Percentiles rank a stretch among this genome's conserved stretches.
phyloP scores from a whole-genome alignment of 2,113 vertebrate species.

The Scomber japonicus region DNA sequence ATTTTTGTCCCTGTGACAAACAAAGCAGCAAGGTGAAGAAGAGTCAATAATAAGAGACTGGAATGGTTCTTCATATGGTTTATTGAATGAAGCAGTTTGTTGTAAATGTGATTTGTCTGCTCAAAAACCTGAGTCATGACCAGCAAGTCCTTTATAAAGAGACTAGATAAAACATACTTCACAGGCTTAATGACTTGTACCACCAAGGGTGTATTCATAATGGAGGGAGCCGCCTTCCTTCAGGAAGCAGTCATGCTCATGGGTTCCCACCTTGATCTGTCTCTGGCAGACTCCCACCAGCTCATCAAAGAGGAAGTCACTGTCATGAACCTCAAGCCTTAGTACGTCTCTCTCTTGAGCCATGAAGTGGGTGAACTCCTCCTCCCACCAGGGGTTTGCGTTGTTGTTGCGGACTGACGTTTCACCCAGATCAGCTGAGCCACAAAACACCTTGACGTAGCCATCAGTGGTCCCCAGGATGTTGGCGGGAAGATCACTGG shows the following conservation, averaged over 20 bases:
- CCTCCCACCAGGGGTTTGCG: slow-evolving; percentile 57
- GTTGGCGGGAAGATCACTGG: slow-evolving; percentile 23
- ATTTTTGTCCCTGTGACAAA: too few relatives aligned
- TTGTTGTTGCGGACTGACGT: slow-evolving; percentile 38
- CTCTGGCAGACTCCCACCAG: slow-evolving; percentile 52
- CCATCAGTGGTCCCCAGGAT: slow-evolving; percentile 49
- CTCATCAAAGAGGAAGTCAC: slow-evolving; percentile 3
- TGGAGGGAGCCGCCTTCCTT: slow-evolving; percentile 47
- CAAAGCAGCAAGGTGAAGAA: too few relatives aligned
- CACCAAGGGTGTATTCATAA: slow-evolving; percentile 50
- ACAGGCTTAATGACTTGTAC: not conserved
- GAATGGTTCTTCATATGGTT: too few relatives aligned
- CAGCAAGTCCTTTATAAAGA: too few relatives aligned
- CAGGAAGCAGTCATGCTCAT: slow-evolving; percentile 50
- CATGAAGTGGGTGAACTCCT: slow-evolving; percentile 44
- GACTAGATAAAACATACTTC: too few relatives aligned
- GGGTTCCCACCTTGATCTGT: slow-evolving; percentile 38
- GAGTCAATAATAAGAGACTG: too few relatives aligned
- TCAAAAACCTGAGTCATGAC: too few relatives aligned
- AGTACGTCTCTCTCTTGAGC: slow-evolving; percentile 37
- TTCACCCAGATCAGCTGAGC: slow-evolving; percentile 3
- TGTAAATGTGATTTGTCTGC: too few relatives aligned
- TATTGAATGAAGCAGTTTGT: too few relatives aligned
- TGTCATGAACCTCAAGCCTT: slow-evolving; percentile 52
- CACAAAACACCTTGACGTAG: slow-evolving; percentile 57